Evolutionary conservation across 2,797 vertebrate genomes (phyloP).

Genomic region (Myotis planiceps): DNA sequence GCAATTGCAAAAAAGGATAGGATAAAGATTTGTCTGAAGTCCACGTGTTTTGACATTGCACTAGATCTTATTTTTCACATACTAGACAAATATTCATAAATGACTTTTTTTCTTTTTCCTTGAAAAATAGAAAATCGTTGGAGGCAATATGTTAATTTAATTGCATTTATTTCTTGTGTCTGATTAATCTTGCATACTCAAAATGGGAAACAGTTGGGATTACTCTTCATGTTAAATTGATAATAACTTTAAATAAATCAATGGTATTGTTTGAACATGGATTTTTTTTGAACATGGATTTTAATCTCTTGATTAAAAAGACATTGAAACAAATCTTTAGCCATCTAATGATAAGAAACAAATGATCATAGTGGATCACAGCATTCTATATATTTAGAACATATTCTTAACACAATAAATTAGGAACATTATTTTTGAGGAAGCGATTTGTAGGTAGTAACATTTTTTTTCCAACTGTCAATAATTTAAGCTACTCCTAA

Average conservation of each 20-base stretch:
- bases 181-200: constrained; percentile 60
- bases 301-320: constrained; percentile 59
- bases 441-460: not conserved
- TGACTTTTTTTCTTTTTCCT: constrained; percentile 21
- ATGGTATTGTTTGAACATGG: constrained; percentile 26
- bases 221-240: constrained; percentile 58
- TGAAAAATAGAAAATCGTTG: constrained; percentile 58
- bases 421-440: not conserved
- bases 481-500: not conserved
- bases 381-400: not conserved
- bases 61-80: constrained; percentile 33
- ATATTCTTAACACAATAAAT: constrained; percentile 15
- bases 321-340: constrained; percentile 50
- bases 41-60: not conserved
- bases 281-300: not conserved
- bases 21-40: not conserved
- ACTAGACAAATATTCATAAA: constrained; percentile 18
- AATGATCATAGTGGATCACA: not conserved
- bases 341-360: not conserved
- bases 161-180: constrained; percentile 49
- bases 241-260: constrained; percentile 60
- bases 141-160: constrained; percentile 62
- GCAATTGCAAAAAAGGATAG: constrained; percentile 19
- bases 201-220: constrained; percentile 39
- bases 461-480: not conserved